Percentiles rank a stretch among this genome's conserved stretches.
These are phyloP conservation scores for Malurus cyaneus DNA, from an alignment of 2,113 vertebrate species.

Conservation along the genomic window DNA sequence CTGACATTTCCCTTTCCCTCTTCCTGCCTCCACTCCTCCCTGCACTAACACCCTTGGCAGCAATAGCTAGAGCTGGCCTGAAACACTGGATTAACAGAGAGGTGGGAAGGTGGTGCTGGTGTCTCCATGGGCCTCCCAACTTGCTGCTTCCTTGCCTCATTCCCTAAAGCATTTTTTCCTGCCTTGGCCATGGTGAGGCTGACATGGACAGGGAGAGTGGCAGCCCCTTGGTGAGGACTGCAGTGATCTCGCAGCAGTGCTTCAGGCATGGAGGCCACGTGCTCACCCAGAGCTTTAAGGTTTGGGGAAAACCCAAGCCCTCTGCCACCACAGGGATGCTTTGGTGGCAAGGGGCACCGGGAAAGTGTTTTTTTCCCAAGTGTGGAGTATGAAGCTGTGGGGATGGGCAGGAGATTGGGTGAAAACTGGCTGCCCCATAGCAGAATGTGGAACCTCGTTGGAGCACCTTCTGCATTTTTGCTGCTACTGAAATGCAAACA, in stretches of 20 bases:
- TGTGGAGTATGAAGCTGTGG: neutral
- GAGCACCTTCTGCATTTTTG: neutral
- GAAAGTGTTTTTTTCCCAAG: neutral
- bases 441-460: accelerated
- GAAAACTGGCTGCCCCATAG: neutral
- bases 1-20: neutral
- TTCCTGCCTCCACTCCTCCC: neutral
- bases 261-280: accelerated
- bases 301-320: neutral
- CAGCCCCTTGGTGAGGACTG: neutral
- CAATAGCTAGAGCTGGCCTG: neutral
- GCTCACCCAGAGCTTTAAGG: accelerated
- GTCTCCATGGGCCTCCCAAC: accelerated
- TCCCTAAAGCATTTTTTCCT: neutral
- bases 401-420: neutral
- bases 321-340: neutral
- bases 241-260: neutral
- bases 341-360: neutral
- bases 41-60: accelerated
- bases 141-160: neutral
- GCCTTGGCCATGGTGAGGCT: neutral
- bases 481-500: neutral
- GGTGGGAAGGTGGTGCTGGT: neutral
- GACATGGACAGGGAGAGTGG: neutral
- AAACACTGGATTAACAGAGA: neutral